phyloP scores from a whole-genome alignment of 2,113 vertebrate genomes.

The Anhinga rufa region DNA sequence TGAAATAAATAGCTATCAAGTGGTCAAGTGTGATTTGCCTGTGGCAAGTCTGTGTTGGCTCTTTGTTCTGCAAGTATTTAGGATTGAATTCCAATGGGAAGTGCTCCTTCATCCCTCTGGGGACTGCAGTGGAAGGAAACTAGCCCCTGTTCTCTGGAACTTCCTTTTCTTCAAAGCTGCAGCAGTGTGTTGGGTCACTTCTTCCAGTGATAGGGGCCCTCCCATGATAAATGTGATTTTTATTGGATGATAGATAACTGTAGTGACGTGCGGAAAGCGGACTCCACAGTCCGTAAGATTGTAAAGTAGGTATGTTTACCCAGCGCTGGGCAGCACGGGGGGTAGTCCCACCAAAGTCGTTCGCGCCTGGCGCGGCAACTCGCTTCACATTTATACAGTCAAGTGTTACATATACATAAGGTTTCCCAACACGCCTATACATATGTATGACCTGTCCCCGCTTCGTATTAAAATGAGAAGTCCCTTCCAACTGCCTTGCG shows the following conservation, averaged over 20 bases:
- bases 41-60: neutral
- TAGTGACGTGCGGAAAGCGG: too few species aligned
- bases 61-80: neutral
- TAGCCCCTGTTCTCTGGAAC: neutral
- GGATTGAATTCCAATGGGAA: neutral
- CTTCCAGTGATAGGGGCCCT: neutral
- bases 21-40: neutral
- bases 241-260: neutral
- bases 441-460: too few species aligned
- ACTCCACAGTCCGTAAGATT: too few species aligned
- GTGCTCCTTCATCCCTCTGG: neutral
- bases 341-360: too few species aligned
- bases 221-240: neutral
- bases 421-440: too few species aligned
- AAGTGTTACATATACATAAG: too few species aligned
- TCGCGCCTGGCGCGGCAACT: too few species aligned
- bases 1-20: neutral
- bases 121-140: neutral
- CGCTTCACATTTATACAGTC: too few species aligned
- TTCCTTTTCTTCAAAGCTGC: neutral
- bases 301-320: too few species aligned
- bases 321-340: too few species aligned
- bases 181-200: neutral
- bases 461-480: too few species aligned
- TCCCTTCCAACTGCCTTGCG: too few species aligned